These are phyloP conservation scores for Drosophila insularis DNA, from an alignment of 1,140 invertebrate species.

Conservation along the genomic window DNA sequence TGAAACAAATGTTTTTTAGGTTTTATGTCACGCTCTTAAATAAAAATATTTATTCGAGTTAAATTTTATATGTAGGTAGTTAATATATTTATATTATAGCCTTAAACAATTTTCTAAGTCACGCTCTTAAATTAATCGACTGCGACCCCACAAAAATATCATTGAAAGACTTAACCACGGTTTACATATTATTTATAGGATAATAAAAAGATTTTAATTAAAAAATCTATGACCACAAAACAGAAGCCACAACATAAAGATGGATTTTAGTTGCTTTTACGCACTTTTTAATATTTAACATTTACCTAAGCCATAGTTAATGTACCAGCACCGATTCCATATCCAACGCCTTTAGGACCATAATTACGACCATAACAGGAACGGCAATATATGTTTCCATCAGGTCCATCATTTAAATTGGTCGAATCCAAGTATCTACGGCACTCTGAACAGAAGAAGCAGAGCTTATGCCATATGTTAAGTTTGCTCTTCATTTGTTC, in stretches of 20 bases:
- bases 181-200: no score
- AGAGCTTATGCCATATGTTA: constrained; percentile 96
- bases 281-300: neutral
- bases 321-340: constrained; percentile 93
- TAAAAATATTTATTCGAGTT: neutral
- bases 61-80: neutral
- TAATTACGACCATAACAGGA: constrained; percentile 95
- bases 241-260: no score
- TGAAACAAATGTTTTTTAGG: neutral
- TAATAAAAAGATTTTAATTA: no score
- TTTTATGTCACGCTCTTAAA: constrained; percentile 1
- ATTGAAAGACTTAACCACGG: neutral
- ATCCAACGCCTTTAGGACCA: constrained; percentile 97
- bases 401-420: constrained; percentile 95
- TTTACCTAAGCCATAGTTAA: constrained; percentile 86
- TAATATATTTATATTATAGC: neutral
- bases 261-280: neutral
- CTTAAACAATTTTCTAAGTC: neutral
- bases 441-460: constrained; percentile 97
- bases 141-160: neutral
- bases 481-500: constrained; percentile 97
- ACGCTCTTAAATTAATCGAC: constrained; percentile 3
- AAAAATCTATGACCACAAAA: no score
- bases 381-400: constrained; percentile 97
- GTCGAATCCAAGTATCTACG: constrained; percentile 95